A percentile compares a stretch with the other conserved stretches of the same genome.
Evolutionary conservation across 2,797 vertebrate species (phyloP).

Genomic region (Coregonus suidteri): DNA sequence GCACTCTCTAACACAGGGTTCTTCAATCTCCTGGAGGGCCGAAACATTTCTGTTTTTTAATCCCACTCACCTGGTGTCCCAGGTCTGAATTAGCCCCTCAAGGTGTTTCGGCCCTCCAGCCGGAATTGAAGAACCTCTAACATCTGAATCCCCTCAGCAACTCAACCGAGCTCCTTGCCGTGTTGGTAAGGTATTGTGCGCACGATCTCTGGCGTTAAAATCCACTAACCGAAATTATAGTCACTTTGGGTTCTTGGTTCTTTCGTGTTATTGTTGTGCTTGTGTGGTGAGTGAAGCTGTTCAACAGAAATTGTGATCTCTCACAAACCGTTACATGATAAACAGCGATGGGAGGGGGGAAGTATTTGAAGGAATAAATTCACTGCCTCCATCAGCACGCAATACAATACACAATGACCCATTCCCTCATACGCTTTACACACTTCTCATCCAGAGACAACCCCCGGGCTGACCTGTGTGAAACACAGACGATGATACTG

Average conservation of each 20-base stretch:
- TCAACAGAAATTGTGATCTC: conserved; percentile 23
- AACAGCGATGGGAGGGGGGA: background rate
- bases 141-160: conserved; percentile 30
- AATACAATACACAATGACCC: conserved; percentile 6
- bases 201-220: conserved; percentile 45
- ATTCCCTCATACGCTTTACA: background rate
- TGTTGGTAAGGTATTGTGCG: conserved; percentile 12
- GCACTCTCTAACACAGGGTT: conserved; percentile 25
- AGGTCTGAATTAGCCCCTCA: too few species aligned
- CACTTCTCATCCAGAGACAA: conserved; percentile 14
- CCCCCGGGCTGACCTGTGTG: conserved; percentile 45
- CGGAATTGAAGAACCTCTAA: too few species aligned
- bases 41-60: too few species aligned
- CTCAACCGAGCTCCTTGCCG: conserved; percentile 1
- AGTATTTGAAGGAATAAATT: conserved; percentile 12
- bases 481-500: conserved; percentile 51
- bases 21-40: too few species aligned
- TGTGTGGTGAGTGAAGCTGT: conserved; percentile 25
- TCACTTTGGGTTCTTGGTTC: conserved; percentile 35
- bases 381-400: conserved; percentile 1
- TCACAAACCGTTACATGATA: conserved; percentile 3
- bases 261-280: conserved; percentile 22
- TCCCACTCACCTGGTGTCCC: too few species aligned
- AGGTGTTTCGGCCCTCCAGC: too few species aligned
- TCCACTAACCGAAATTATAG: conserved; percentile 60